Evolutionary conservation across 1,140 invertebrate genomes (phyloP), one percentile per base, ranked within the genome.

Genomic region (Saccostrea glomerata): DNA sequence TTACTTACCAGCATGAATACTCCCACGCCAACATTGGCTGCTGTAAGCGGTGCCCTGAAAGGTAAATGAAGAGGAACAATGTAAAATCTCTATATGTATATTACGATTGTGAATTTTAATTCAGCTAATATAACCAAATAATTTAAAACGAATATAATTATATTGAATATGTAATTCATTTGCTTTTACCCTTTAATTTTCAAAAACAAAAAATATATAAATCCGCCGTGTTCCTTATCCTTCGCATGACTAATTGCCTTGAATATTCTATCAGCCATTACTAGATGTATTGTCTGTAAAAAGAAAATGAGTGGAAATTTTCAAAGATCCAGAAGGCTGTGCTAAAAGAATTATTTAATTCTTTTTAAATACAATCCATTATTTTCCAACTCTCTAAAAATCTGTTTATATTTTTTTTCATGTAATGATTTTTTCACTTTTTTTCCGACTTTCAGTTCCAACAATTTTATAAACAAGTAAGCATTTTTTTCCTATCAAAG

Each of bases 191-290:
- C 13, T 77, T 77, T 77, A 15, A 15, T 77, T 36, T 30, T 77
- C 30, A 77, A 15, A 15, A 77, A 36, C 7, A 77, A 11, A 30
- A 77, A 77, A 77, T 77, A 36, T 30, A 77, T 15, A 77, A 77
- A 77, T 77, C 70, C 70, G 15, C 23, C 25, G 12, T 25, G 9
- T 36, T 36, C 25, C 15, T 30, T 30, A 13, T 77, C 25, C 11
- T 77, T 15, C 25, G 5, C 70, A 30, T 30, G 15, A 15, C 13
- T 13, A 9, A 77, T 77, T 30, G 25, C 23, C 25, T 77, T 77
- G 25, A 77, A 77, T 77, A 77, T 30, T 77, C 70, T 77, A 30
- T 77, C 70, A 77, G 23, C 25, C 70, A 77, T 77, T 77, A 36
- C 70, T 3, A 77, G 25, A 77, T 77, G 70, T 77, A 17, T 30